Evolutionary conservation across 2,113 vertebrate species (phyloP).

Genomic region (Ptilorrhoa leucosticta): DNA sequence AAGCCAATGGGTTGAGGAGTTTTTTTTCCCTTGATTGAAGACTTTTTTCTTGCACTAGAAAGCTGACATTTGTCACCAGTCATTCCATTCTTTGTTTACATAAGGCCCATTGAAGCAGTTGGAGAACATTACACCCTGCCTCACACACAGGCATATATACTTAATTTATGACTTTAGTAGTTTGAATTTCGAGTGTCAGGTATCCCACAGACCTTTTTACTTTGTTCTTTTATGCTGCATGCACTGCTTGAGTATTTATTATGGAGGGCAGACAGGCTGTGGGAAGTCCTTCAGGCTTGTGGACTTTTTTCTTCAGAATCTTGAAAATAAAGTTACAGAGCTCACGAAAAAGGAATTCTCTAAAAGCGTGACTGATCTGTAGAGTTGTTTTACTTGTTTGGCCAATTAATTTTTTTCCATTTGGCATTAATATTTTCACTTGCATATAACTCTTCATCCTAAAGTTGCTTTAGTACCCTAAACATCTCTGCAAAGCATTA

Average conservation of each 20-base stretch:
- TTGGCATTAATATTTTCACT: background rate
- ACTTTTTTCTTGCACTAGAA: background rate
- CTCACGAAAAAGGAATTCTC: background rate
- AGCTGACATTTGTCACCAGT: background rate
- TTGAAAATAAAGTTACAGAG: background rate
- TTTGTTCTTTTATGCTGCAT: slow-evolving; percentile 1
- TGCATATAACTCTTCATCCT: background rate
- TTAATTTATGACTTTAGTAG: slow-evolving; percentile 40
- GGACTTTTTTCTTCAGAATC: background rate
- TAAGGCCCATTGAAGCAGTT: slow-evolving; percentile 1
- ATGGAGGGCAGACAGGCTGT: background rate
- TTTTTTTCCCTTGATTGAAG: background rate
- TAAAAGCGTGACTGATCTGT: background rate
- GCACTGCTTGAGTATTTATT: background rate
- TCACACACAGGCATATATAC: background rate
- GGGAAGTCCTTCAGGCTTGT: background rate
- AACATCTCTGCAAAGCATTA: background rate
- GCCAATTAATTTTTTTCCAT: background rate
- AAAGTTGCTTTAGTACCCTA: background rate
- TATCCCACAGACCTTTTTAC: slow-evolving; percentile 1
- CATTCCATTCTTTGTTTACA: slow-evolving; percentile 24
- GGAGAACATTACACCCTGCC: background rate
- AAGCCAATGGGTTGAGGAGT: background rate
- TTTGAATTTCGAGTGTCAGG: slow-evolving; percentile 24
- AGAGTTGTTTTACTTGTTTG: background rate